These are phyloP conservation scores for Rhagoletis zephyria DNA, from an alignment of 1,140 invertebrate species.

Conservation along the genomic window DNA sequence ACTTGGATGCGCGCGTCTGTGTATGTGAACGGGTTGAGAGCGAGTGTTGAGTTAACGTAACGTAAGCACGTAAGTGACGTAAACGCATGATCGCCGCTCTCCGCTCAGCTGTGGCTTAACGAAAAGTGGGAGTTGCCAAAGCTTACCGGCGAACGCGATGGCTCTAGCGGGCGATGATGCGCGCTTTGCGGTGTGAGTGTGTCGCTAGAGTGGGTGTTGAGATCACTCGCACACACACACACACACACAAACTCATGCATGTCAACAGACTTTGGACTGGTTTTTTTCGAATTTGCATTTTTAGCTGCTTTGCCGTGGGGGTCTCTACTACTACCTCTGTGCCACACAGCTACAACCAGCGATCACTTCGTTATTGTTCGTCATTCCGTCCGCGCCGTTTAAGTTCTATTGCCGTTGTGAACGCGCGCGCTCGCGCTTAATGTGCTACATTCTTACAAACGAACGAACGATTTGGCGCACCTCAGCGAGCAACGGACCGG, in stretches of 20 bases:
- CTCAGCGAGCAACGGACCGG: neutral
- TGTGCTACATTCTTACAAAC: neutral
- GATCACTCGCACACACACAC: neutral
- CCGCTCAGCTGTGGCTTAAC: neutral
- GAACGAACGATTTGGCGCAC: neutral
- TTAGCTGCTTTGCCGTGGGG: neutral
- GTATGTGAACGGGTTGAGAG: neutral
- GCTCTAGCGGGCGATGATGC: neutral
- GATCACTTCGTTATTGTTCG: slow-evolving; percentile 45
- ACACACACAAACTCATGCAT: neutral
- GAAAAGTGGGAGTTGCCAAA: slow-evolving; percentile 41
- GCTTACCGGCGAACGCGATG: neutral
- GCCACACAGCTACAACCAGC: neutral
- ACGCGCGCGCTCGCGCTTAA: neutral
- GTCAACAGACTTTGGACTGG: neutral
- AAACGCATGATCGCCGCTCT: neutral
- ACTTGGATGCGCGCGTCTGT: neutral
- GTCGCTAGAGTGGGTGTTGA: slow-evolving; percentile 13
- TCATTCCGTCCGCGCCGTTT: slow-evolving; percentile 21
- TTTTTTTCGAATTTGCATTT: slow-evolving; percentile 40
- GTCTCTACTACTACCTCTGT: neutral
- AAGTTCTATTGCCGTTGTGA: slow-evolving; percentile 28
- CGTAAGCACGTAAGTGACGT: neutral
- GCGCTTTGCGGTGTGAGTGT: neutral
- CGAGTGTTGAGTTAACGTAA: neutral